phyloP scores from a whole-genome alignment of 2,797 vertebrate genomes.

The Poliocrania exsul region DNA sequence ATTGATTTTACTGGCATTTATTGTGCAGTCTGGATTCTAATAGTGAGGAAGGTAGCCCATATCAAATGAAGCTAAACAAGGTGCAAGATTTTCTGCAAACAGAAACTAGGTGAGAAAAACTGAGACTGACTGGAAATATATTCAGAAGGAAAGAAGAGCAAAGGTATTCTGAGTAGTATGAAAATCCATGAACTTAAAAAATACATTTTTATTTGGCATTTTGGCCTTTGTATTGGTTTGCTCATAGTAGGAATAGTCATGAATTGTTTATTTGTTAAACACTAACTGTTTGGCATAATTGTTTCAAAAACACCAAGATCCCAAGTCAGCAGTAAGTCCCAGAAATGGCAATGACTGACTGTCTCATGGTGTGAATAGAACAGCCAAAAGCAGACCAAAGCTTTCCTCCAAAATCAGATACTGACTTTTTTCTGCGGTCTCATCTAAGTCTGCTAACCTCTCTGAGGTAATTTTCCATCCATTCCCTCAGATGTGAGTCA shows the following conservation, averaged over 20 bases:
- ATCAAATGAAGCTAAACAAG: not conserved
- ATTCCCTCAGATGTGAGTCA: rapidly evolving
- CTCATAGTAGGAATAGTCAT: not conserved
- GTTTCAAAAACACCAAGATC: not conserved
- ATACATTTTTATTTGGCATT: not conserved
- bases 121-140: not conserved
- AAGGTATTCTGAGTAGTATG: not conserved
- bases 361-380: not conserved
- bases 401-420: not conserved
- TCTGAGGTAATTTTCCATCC: not conserved
- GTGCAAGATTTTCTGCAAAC: not conserved
- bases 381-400: not conserved
- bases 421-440: not conserved
- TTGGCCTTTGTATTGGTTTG: not conserved
- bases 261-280: not conserved
- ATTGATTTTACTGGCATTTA: not conserved
- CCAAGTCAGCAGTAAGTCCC: not conserved
- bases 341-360: not conserved
- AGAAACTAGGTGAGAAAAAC: not conserved
- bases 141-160: not conserved
- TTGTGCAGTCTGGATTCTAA: not conserved
- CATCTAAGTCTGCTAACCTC: not conserved
- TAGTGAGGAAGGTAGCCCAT: not conserved
- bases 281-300: not conserved
- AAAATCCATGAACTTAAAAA: not conserved